Percentiles rank a stretch among this genome's conserved stretches.
Conservation (phyloP, 1,140 invertebrate genomes). For the Coelopa frigida region DNA sequence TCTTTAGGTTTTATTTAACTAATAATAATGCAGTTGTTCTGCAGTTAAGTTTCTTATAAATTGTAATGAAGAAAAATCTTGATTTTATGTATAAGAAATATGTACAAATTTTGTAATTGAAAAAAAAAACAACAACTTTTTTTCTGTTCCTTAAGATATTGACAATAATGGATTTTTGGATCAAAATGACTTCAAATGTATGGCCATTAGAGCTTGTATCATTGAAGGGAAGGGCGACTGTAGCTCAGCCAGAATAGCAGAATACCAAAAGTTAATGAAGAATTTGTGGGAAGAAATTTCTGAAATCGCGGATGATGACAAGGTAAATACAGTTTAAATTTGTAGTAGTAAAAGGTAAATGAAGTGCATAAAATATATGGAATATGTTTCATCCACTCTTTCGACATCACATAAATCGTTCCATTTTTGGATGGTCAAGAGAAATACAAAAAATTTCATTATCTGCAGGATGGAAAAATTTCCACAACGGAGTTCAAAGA, state of each 20-base stretch:
- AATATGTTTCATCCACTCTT: neutral
- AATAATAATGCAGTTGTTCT: constrained; percentile 5
- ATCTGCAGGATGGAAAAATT: constrained; percentile 66
- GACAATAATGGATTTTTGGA: constrained; percentile 77
- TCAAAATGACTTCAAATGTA: constrained; percentile 71
- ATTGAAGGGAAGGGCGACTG: constrained; percentile 76
- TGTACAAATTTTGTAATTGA: neutral
- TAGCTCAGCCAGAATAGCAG: constrained; percentile 57
- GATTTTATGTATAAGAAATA: neutral
- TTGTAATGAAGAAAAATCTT: neutral
- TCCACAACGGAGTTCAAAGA: constrained; percentile 74
- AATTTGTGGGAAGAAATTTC: constrained; percentile 79
- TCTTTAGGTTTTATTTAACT: constrained; percentile 8
- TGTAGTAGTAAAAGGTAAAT: neutral
- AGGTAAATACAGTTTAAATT: constrained; percentile 49
- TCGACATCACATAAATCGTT: neutral
- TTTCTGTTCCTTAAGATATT: constrained; percentile 55
- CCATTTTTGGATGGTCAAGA: neutral
- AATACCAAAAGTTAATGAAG: constrained; percentile 72
- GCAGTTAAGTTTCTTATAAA: constrained; percentile 7
- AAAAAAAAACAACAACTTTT: neutral
- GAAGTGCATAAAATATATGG: neutral
- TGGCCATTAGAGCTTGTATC: constrained; percentile 69
- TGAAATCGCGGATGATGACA: constrained; percentile 75
- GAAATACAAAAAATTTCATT: neutral